Percentiles rank a stretch among this genome's conserved stretches.
Evolutionary conservation across 2,888 invertebrate species (phyloP).

Genomic region (Amphipyra berbera): DNA sequence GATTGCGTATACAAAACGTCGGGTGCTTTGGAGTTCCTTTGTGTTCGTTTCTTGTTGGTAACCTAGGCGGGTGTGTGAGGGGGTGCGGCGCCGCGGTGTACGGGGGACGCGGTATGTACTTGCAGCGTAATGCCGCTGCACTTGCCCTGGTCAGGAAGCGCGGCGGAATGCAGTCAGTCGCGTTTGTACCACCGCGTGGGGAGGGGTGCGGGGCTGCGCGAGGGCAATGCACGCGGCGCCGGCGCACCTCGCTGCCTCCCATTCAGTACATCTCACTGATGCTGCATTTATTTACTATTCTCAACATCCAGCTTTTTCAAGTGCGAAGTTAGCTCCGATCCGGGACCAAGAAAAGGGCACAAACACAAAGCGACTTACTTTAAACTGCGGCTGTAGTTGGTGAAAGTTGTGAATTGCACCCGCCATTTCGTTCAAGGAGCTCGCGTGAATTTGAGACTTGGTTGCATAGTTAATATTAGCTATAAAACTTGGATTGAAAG

Average conservation of each 20-base stretch:
- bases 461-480: constrained; percentile 49
- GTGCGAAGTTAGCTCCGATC: constrained; percentile 37
- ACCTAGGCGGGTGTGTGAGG: constrained; percentile 66
- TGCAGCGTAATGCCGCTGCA: constrained; percentile 86
- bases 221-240: constrained; percentile 86
- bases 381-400: constrained; percentile 44
- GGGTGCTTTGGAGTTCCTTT: constrained; percentile 68
- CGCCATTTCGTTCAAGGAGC: constrained; percentile 55
- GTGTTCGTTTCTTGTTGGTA: constrained; percentile 66
- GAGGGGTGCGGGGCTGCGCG: constrained; percentile 69
- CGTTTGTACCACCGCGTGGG: constrained; percentile 78
- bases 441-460: constrained; percentile 48
- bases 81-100: constrained; percentile 55
- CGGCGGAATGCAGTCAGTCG: constrained; percentile 89
- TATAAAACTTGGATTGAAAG: constrained; percentile 49
- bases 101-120: constrained; percentile 75
- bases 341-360: constrained; percentile 37
- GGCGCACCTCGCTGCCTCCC: constrained; percentile 81
- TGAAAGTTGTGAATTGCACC: constrained; percentile 61
- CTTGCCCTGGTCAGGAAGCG: constrained; percentile 90
- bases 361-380: constrained; percentile 48
- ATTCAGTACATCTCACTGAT: constrained; percentile 80
- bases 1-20: constrained; percentile 63
- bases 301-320: constrained; percentile 44
- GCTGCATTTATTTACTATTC: constrained; percentile 81